These are phyloP conservation scores for Vannuccia rotundouncinata DNA, from an alignment of 2,888 invertebrate genomes.

Conservation along the genomic window DNA sequence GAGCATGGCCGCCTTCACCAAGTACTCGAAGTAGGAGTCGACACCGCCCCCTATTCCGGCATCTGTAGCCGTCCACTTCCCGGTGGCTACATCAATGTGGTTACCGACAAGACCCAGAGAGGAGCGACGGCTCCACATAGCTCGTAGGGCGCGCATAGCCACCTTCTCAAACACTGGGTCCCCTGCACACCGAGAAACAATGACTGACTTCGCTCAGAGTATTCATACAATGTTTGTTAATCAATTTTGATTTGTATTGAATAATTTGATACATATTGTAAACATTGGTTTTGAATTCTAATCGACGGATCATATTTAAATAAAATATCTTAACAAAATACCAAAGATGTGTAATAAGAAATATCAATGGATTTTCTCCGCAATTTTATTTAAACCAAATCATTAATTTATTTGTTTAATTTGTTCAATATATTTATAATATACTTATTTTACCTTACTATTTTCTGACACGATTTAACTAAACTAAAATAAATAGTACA, in stretches of 20 bases:
- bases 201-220: neutral
- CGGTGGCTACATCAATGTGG: conserved; percentile 86
- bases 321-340: too few species aligned
- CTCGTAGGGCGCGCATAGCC: conserved; percentile 80
- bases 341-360: too few species aligned
- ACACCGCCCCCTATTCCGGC: conserved; percentile 86
- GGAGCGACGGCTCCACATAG: conserved; percentile 71
- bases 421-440: too few species aligned
- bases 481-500: too few species aligned
- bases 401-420: too few species aligned
- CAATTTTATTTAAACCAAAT: too few species aligned
- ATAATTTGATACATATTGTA: too few species aligned
- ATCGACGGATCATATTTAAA: too few species aligned
- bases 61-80: conserved; percentile 93
- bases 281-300: too few species aligned
- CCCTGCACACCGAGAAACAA: conserved; percentile 1
- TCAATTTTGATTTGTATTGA: neutral
- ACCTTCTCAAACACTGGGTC: conserved; percentile 75
- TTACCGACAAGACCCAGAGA: conserved; percentile 70
- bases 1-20: conserved; percentile 87
- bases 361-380: too few species aligned
- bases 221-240: neutral
- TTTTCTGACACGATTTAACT: too few species aligned
- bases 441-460: too few species aligned
- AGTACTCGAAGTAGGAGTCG: conserved; percentile 94